Evolutionary conservation across 2,797 vertebrate genomes (phyloP), one percentile per base, ranked within the genome.

Genomic region (Gambelia wislizenii): DNA sequence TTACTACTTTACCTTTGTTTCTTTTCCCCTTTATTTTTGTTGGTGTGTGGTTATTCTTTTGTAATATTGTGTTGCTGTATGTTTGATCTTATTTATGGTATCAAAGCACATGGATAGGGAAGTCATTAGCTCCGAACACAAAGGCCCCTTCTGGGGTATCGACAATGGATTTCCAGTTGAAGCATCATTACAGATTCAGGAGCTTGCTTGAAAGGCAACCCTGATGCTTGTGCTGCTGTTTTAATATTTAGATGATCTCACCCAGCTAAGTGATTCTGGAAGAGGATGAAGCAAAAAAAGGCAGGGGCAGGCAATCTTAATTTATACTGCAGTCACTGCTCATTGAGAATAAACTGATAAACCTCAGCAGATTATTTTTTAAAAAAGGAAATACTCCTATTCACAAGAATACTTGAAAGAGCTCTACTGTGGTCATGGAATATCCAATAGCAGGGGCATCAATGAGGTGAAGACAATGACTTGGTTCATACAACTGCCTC

Each of bases 221-320:
- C 6, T 39, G 88, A 94, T 4, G 83, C 72, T 93, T 91, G 39
- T 84, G 89, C 75, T 84, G 89, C 90, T 78, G 80, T 89, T 84
- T 94, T 94, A 90, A 92, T 72, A 85, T 75, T 89, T 84, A 69
- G 86, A 93, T 94, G 82, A 91, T 61, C 13, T 67, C 42, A 87
- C 83, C 80, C 52, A 42, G 83, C 2, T 87, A 91, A 95, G 87
- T 92, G 91, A 72, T 79, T 85, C 91, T 92, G 86, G 91, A 93
- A 94, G 89, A 91, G 47, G 83, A 67, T 88, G 85, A 88, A 91
- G 92, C 80, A 91, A 69, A 88, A 93, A 92, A 92, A 90, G 80
- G 56, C 92, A 92, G 90, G 77, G 61, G 0, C 0, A 1, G 0
- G 87, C 84, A 91, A 91, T 93, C 93, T 95, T 89, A 88, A 94